A percentile compares a stretch with the other conserved stretches of the same genome.
These are phyloP conservation scores for Helicoverpa assulta DNA, from an alignment of 2,888 invertebrate species.

Conservation along the genomic window DNA sequence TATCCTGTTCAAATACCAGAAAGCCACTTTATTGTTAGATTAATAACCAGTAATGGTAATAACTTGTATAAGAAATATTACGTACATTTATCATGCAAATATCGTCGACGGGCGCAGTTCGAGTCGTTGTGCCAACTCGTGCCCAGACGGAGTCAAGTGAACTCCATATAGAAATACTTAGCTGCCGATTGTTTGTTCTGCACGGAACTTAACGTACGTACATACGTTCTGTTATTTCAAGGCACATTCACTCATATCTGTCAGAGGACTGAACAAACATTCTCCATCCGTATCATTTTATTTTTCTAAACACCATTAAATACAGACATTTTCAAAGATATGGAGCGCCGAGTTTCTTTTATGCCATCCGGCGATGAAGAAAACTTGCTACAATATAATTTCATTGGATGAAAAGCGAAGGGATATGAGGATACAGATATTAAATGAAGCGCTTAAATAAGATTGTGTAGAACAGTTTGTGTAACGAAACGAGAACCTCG, in stretches of 20 bases:
- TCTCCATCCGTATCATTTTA: slow-evolving; percentile 21
- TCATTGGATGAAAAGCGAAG: slow-evolving; percentile 40
- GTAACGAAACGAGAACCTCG: slow-evolving; percentile 70
- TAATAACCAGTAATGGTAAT: slow-evolving; percentile 51
- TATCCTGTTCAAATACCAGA: slow-evolving; percentile 50
- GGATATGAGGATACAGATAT: slow-evolving; percentile 41
- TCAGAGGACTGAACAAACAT: slow-evolving; percentile 41
- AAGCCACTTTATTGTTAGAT: slow-evolving; percentile 48
- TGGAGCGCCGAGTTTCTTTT: slow-evolving; percentile 14
- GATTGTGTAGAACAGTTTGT: slow-evolving; percentile 68
- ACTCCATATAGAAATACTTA: slow-evolving; percentile 44
- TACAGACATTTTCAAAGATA: slow-evolving; percentile 13
- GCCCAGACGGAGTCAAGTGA: slow-evolving; percentile 46
- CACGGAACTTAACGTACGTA: slow-evolving; percentile 25
- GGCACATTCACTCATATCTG: slow-evolving; percentile 32
- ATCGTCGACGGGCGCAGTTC: slow-evolving; percentile 40
- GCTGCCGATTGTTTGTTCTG: slow-evolving; percentile 48
- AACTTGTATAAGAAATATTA: slow-evolving; percentile 55
- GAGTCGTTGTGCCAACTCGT: slow-evolving; percentile 46
- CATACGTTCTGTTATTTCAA: slow-evolving; percentile 21
- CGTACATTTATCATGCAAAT: slow-evolving; percentile 59
- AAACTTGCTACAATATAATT: slow-evolving; percentile 43
- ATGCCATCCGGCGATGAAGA: slow-evolving; percentile 7
- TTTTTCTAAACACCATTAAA: slow-evolving; percentile 39
- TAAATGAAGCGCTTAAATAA: slow-evolving; percentile 67